A percentile compares a stretch with the other conserved stretches of the same genome.
These are phyloP conservation scores for Aplysia californica DNA, from an alignment of 1,140 invertebrate species.

Conservation along the genomic window DNA sequence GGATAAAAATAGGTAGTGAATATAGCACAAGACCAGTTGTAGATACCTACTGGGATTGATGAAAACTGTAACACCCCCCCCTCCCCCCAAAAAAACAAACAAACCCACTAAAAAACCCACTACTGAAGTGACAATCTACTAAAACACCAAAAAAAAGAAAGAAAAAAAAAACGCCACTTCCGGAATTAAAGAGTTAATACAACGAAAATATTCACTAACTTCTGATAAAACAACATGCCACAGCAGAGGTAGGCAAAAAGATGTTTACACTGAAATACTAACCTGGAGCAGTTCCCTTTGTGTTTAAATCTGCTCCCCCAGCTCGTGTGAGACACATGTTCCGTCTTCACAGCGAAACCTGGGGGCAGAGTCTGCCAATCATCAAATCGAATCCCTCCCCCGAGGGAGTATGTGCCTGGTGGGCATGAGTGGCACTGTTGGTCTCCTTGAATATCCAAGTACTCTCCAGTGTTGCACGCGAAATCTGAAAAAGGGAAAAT, in stretches of 20 bases:
- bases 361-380: constrained; percentile 69
- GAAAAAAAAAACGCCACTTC: too few species aligned
- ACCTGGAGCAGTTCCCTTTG: constrained; percentile 52
- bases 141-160: too few species aligned
- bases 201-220: neutral
- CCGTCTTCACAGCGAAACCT: constrained; percentile 68
- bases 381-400: constrained; percentile 71
- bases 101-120: too few species aligned
- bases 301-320: constrained; percentile 13
- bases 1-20: too few species aligned
- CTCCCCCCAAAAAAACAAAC: too few species aligned
- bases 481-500: constrained; percentile 52
- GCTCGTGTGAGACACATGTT: constrained; percentile 56
- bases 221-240: neutral
- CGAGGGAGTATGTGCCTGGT: constrained; percentile 71
- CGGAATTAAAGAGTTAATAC: neutral
- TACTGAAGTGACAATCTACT: too few species aligned
- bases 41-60: too few species aligned
- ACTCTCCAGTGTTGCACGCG: constrained; percentile 71
- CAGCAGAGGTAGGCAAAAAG: too few species aligned
- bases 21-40: too few species aligned
- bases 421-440: constrained; percentile 70
- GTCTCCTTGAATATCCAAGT: constrained; percentile 65
- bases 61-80: too few species aligned
- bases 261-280: too few species aligned